Evolutionary conservation across 2,888 invertebrate genomes (phyloP), one percentile per base, ranked within the genome.

Genomic region (Proisotoma minuta): DNA sequence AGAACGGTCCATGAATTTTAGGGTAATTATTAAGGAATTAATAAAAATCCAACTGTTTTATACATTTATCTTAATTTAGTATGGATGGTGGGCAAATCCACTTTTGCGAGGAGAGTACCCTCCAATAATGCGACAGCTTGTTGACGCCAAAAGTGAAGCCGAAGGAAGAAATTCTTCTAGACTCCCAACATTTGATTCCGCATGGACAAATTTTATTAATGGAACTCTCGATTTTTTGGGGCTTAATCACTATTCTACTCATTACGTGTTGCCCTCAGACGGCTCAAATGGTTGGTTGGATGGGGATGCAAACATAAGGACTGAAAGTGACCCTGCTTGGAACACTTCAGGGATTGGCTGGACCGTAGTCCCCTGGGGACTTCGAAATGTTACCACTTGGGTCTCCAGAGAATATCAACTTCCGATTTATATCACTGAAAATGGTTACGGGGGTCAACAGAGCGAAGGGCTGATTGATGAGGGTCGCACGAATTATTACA

Each of bases 211-310:
- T 10, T 57, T 68, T 4, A 72, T 72, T 24, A 72, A 63, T n/a
- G 71, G 70, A 15, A 52, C 63, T 0, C 54, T 66, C 47, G 73
- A 73, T 47, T 73, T 71, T 49, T 24, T 73, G 1, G 73, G 73
- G 22, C 54, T 73, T 10, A 73, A 73, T 47, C 73, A 73, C 39
- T 73, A 71, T 51, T 52, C 63, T 0, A 60, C 61, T 3, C 59
- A 66, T 4, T 59, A 57, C 15, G 65, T 71, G 0, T 50, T 59
- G 15, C 40, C 62, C 0, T 26, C 58, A 3, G 53, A 63, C 15
- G 60, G 57, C 1, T 58, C 52, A 0, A 51, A 60, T 26, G 48
- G 47, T 4, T 60, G 66, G 48, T 65, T 62, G 20, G 68, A 69
- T 24, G 68, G 71, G 1, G 71, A 71, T 51, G 59, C 62, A 1